phyloP scores from a whole-genome alignment of 2,888 invertebrate genomes.

The Temnothorax rugatulus region DNA sequence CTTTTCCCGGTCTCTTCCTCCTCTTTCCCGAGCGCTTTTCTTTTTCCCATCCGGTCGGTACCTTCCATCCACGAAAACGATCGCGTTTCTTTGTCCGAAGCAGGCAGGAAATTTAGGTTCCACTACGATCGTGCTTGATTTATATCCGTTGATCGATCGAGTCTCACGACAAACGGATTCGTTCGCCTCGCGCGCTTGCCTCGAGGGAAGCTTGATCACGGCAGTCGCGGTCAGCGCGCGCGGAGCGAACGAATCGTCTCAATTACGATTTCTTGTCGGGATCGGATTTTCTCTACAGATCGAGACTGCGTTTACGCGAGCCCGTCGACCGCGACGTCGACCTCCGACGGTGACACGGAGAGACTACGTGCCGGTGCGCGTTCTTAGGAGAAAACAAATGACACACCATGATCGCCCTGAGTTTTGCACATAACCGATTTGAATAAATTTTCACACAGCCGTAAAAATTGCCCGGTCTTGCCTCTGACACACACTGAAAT shows the following conservation, averaged over 20 bases:
- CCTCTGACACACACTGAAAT: slow-evolving; percentile 44
- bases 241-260: slow-evolving; percentile 32
- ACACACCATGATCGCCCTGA: slow-evolving; percentile 39
- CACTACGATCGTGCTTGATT: slow-evolving; percentile 40
- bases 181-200: neutral
- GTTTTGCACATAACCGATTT: slow-evolving; percentile 40
- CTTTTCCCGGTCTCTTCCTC: neutral
- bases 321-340: slow-evolving; percentile 9
- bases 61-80: slow-evolving; percentile 25
- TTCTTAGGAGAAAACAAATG: slow-evolving; percentile 31
- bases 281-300: slow-evolving; percentile 20
- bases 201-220: slow-evolving; percentile 14
- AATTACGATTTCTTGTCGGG: slow-evolving; percentile 46
- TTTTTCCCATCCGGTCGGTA: slow-evolving; percentile 5
- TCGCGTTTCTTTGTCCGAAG: slow-evolving; percentile 42
- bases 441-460: slow-evolving; percentile 40
- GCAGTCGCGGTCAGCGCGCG: slow-evolving; percentile 6
- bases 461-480: slow-evolving; percentile 48
- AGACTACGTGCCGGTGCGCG: slow-evolving; percentile 18
- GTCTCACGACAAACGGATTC: slow-evolving; percentile 40
- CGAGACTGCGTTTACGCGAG: slow-evolving; percentile 30
- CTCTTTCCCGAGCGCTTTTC: neutral
- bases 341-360: neutral
- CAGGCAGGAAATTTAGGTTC: slow-evolving; percentile 34
- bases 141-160: slow-evolving; percentile 42